Percentiles rank a stretch among this genome's conserved stretches.
phyloP scores from a whole-genome alignment of 2,797 vertebrate genomes.

The Gymnoscopelus braueri region DNA sequence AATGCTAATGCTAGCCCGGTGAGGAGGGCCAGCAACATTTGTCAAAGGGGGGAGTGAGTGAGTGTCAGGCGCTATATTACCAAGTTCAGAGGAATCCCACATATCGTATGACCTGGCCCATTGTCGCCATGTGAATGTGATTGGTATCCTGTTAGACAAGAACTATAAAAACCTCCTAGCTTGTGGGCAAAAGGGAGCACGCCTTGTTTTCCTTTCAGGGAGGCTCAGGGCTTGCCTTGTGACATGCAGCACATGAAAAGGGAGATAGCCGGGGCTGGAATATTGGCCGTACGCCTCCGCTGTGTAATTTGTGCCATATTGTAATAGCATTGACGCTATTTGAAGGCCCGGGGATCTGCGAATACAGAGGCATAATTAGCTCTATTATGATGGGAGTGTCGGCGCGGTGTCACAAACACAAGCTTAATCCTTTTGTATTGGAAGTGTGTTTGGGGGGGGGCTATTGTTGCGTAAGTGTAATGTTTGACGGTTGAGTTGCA shows the following conservation, averaged over 20 bases:
- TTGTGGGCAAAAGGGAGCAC: conserved; percentile 52
- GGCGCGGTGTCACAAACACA: conserved; percentile 26
- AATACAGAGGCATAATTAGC: conserved; percentile 34
- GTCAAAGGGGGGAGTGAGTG: conserved; percentile 27
- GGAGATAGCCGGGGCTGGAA: conserved; percentile 22
- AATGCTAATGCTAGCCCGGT: not conserved
- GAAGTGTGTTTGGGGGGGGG: not conserved
- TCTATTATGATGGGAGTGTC: conserved; percentile 20
- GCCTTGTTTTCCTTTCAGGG: conserved; percentile 33
- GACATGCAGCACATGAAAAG: conserved; percentile 32
- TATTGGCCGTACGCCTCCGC: conserved; percentile 31
- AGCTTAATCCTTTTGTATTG: conserved; percentile 7
- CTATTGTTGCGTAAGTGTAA: conserved; percentile 30
- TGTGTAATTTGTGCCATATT: conserved; percentile 49
- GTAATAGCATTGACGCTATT: conserved; percentile 37
- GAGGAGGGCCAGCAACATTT: conserved; percentile 28
- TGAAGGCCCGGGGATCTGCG: conserved; percentile 32
- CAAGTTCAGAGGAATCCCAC: conserved; percentile 54
- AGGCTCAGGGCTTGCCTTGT: conserved; percentile 37
- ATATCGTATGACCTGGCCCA: conserved; percentile 58
- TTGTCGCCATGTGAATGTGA: conserved; percentile 63
- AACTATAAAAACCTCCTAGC: conserved; percentile 49
- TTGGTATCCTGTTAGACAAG: conserved; percentile 51
- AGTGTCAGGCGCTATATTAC: conserved; percentile 47
- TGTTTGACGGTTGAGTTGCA: conserved; percentile 10